Evolutionary conservation across 2,113 vertebrate genomes (phyloP).

Genomic region (Chaetura pelagica): DNA sequence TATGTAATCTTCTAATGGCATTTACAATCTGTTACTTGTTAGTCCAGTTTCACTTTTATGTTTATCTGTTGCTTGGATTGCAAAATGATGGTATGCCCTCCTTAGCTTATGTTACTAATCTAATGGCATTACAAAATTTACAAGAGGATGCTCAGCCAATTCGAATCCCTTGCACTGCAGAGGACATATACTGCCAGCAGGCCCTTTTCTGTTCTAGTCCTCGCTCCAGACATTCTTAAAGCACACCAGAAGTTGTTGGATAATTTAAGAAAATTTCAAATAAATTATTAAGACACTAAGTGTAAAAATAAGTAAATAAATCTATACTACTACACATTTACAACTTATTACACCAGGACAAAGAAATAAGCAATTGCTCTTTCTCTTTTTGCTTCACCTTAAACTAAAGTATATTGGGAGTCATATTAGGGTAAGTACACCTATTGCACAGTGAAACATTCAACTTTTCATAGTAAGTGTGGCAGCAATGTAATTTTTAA

Average conservation of each 20-base stretch:
- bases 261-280: not conserved
- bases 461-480: not conserved
- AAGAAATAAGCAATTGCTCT: not conserved
- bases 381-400: not conserved
- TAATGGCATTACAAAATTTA: not conserved
- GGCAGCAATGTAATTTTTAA: not conserved
- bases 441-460: not conserved
- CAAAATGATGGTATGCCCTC: not conserved
- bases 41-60: not conserved
- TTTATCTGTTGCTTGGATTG: not conserved
- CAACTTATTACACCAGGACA: not conserved
- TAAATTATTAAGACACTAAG: not conserved
- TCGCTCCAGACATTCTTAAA: not conserved
- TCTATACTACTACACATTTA: not conserved
- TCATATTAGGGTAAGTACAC: not conserved
- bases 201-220: not conserved
- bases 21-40: not conserved
- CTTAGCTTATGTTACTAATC: not conserved
- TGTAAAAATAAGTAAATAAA: not conserved
- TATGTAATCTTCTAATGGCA: not conserved
- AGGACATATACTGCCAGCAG: not conserved
- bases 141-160: not conserved
- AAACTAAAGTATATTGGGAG: not conserved
- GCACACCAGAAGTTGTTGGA: not conserved
- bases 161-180: not conserved